Conservation (phyloP, 2,113 vertebrate species). For the Gymnogyps californianus region DNA sequence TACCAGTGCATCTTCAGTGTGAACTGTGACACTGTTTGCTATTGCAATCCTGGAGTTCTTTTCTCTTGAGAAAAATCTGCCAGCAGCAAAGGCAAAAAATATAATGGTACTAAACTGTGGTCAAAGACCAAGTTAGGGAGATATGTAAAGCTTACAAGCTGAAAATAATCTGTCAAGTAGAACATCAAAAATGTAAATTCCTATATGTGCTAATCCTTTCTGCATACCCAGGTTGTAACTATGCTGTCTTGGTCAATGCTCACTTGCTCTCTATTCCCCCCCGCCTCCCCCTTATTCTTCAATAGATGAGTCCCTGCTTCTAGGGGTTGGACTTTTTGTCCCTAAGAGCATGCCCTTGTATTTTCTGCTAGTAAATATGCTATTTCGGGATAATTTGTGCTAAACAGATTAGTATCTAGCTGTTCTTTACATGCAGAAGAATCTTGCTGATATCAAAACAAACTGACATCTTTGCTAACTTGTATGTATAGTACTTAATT, state of each 20-base stretch:
- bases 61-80: background rate
- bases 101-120: background rate
- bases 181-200: background rate
- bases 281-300: background rate
- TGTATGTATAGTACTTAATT: background rate
- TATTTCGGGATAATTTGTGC: background rate
- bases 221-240: background rate
- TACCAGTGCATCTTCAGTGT: background rate
- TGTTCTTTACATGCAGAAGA: background rate
- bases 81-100: background rate
- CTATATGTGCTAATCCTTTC: background rate
- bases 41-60: background rate
- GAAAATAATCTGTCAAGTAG: background rate
- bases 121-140: background rate
- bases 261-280: background rate
- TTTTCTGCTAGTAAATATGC: background rate
- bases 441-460: background rate
- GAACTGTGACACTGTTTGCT: background rate
- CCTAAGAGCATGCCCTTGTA: background rate
- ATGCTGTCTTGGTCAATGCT: background rate
- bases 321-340: background rate
- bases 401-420: background rate
- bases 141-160: background rate
- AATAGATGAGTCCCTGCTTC: background rate
- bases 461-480: background rate